These are phyloP conservation scores for Clostera curtula DNA, from an alignment of 2,888 invertebrate genomes.

Conservation along the genomic window DNA sequence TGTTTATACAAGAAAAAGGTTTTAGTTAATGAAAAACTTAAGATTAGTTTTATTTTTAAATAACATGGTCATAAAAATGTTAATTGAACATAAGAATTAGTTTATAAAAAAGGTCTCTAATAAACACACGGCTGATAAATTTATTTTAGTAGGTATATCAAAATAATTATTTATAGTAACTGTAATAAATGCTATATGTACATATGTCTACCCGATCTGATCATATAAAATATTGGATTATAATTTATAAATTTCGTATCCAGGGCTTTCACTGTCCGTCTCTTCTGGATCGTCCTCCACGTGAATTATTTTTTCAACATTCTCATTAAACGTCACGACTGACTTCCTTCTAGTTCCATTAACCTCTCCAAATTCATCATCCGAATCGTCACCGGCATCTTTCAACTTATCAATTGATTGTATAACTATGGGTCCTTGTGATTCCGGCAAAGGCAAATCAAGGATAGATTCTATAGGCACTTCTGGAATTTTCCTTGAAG, in stretches of 20 bases:
- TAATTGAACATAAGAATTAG: too few species aligned
- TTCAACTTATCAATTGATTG: conserved; percentile 63
- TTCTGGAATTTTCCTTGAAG: conserved; percentile 26
- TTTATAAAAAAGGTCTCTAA: too few species aligned
- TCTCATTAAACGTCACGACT: conserved; percentile 73
- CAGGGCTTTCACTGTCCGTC: conserved; percentile 27
- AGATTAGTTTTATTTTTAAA: too few species aligned
- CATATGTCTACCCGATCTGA: too few species aligned
- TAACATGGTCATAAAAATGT: too few species aligned
- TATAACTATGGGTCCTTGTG: conserved; percentile 45
- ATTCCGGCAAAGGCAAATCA: conserved; percentile 31
- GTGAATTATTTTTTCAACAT: conserved; percentile 68
- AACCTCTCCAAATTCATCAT: conserved; percentile 60
- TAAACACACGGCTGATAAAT: too few species aligned
- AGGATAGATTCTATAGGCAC: conserved; percentile 26
- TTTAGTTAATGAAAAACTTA: too few species aligned
- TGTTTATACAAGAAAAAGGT: too few species aligned
- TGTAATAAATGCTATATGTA: too few species aligned
- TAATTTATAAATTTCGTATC: conserved; percentile 44
- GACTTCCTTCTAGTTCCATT: conserved; percentile 51
- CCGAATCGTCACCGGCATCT: conserved; percentile 44
- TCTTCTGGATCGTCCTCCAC: conserved; percentile 47
- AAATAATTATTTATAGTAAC: too few species aligned
- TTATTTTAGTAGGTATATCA: too few species aligned
- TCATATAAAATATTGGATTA: conserved; percentile 25